Conservation (phyloP, 2,888 invertebrate genomes). For the Acleris cristana region DNA sequence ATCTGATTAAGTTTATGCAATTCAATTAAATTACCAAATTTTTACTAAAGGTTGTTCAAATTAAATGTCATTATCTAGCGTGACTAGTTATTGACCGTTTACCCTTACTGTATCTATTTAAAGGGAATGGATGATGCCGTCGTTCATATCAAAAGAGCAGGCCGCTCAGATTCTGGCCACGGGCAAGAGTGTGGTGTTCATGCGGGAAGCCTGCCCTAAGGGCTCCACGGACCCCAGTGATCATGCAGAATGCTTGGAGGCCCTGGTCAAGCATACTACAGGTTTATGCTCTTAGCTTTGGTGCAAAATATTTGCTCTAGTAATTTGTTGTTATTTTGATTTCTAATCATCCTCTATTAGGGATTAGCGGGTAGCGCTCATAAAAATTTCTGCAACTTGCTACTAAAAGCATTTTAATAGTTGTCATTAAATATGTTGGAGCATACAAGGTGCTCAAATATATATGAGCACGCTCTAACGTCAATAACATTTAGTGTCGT, state of each 20-base stretch:
- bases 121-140: slow-evolving; percentile 94
- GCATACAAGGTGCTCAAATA: background rate
- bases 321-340: too few species aligned
- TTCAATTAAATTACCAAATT: too few species aligned
- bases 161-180: slow-evolving; percentile 96
- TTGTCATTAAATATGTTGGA: too few species aligned
- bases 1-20: too few species aligned
- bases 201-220: slow-evolving; percentile 95
- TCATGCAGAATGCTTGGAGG: slow-evolving; percentile 86
- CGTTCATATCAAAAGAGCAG: slow-evolving; percentile 92
- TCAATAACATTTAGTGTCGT: background rate
- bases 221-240: slow-evolving; percentile 84
- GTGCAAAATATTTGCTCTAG: too few species aligned
- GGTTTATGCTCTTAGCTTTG: slow-evolving; percentile 42
- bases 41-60: too few species aligned
- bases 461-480: background rate
- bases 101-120: slow-evolving; percentile 3
- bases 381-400: too few species aligned
- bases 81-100: too few species aligned
- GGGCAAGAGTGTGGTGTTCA: slow-evolving; percentile 97
- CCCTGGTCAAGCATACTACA: slow-evolving; percentile 68
- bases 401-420: background rate
- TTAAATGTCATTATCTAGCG: too few species aligned
- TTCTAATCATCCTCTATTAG: too few species aligned
- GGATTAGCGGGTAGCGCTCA: too few species aligned